Evolutionary conservation across 2,113 vertebrate genomes (phyloP), one percentile per base, ranked within the genome.

Genomic region (Rhynchomys soricoides): DNA sequence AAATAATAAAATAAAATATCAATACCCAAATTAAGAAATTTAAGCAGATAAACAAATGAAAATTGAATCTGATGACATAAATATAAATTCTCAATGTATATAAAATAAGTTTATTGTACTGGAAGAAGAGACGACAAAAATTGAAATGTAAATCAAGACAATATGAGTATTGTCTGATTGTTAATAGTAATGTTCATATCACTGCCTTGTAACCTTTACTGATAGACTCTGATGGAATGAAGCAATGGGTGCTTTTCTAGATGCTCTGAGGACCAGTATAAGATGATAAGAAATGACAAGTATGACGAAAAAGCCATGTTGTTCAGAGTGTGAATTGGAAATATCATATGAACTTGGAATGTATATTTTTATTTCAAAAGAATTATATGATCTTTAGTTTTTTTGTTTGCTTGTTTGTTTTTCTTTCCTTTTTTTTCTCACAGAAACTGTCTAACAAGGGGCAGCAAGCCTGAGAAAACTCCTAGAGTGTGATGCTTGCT

Each of bases 1-100:
- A n/a, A 83, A 40, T 37, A 83, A 37, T 73, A 78, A 87, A 95
- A 95, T 86, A 74, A 79, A 73, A 79, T 48, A 62, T 55, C 59
- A 62, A 75, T 12, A 3, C 12, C 4, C 26, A 93, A 48, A 77
- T n/a, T 37, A 24, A 4, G 0, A 92, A 73, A 70, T 55, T 87
- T 5, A 95, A 93, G 37, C 8, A 91, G 86, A 45, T 7, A 45
- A 1, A 1, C 31, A 86, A 52, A n/a, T 2, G 21, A 57, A n/a
- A 71, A 71, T 83, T 19, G 52, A 62, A 77, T 12, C 66, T 52
- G 17, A 37, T 66, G 34, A 77, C 17, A 89, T 59, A 89, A 77
- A 11, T 75, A 4, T 70, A 43, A 31, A 22, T 59, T 81, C 82
- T 70, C 31, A 85, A 74, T 55, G 1, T 79, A 82, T 40, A 4